Evolutionary conservation across 2,797 vertebrate genomes (phyloP), one percentile per base, ranked within the genome.

Genomic region (Arctocebus calabarensis): DNA sequence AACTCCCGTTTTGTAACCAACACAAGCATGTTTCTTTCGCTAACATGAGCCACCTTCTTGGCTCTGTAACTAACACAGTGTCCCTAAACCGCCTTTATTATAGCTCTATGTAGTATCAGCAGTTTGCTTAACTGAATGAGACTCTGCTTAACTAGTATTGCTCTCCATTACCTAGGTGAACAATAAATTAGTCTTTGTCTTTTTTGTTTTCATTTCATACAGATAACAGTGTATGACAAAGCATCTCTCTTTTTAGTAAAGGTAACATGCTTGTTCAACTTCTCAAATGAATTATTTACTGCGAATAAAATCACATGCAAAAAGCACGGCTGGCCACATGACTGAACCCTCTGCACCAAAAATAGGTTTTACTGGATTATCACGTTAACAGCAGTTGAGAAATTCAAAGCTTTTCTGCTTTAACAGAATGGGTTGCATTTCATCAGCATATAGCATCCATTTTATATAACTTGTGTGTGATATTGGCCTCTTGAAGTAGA

Each of bases 231-330:
- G 27, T 83, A 43, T 68, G 32, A 64, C 32, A 64, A 19, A 93
- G 40, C 7, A 74, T 17, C 5, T 52, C 29, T 89, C 90, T 84
- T 77, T 55, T 19, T 19, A 71, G 23, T 66, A 27, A 94, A 77
- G 32, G 62, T 78, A 77, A 45, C 57, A 79, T 12, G 25, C 77
- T 94, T 64, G 32, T 19, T 94, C 55, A 89, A 64, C 17, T 88
- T 91, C 45, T 64, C 79, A 82, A 64, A 75, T 82, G 27, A 68
- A 91, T 84, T 64, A 43, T 89, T 89, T 89, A 1, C 62, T 64
- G 22, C 22, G 5, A 70, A 77, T 82, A 91, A 88, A 89, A 34
- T 92, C 81, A 81, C 43, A 71, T 48, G 62, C 40, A 16, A 86
- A 86, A 89, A 88, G 19, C 79, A 20, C 83, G 3, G 17, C 43